These are phyloP conservation scores for Fukomys damarensis DNA, from an alignment of 2,113 vertebrate species.

Conservation along the genomic window DNA sequence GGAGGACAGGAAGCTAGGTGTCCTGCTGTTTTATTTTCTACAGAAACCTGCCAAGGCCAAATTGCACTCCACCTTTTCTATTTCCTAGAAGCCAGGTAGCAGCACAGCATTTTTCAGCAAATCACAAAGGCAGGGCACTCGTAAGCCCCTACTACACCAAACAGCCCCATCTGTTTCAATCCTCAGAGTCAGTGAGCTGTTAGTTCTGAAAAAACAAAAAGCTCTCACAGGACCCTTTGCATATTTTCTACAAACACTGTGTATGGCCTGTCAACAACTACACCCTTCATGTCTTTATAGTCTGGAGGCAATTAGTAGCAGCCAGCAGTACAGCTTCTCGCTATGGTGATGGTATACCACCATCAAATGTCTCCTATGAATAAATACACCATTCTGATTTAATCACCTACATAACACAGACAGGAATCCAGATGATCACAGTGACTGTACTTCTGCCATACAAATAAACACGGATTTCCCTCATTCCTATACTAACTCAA, in stretches of 20 bases:
- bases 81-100: not conserved
- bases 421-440: conserved; percentile 40
- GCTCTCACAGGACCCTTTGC: not conserved
- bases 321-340: not conserved
- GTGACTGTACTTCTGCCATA: not conserved
- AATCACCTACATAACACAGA: conserved; percentile 16
- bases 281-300: not conserved
- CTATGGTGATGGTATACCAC: not conserved
- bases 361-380: conserved; percentile 6
- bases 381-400: conserved; percentile 44
- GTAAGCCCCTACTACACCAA: not conserved
- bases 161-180: not conserved
- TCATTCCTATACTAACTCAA: not conserved
- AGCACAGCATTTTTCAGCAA: not conserved
- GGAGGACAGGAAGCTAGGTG: not conserved
- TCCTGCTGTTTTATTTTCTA: not conserved
- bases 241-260: conserved; percentile 1
- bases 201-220: not conserved
- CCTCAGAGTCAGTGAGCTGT: not conserved
- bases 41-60: not conserved
- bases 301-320: not conserved
- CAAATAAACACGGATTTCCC: not conserved
- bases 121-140: not conserved
- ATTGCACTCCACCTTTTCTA: not conserved
- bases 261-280: not conserved